A percentile compares a stretch with the other conserved stretches of the same genome.
phyloP scores from a whole-genome alignment of 2,888 invertebrate species.

The Disparrhopalites patrizii region DNA sequence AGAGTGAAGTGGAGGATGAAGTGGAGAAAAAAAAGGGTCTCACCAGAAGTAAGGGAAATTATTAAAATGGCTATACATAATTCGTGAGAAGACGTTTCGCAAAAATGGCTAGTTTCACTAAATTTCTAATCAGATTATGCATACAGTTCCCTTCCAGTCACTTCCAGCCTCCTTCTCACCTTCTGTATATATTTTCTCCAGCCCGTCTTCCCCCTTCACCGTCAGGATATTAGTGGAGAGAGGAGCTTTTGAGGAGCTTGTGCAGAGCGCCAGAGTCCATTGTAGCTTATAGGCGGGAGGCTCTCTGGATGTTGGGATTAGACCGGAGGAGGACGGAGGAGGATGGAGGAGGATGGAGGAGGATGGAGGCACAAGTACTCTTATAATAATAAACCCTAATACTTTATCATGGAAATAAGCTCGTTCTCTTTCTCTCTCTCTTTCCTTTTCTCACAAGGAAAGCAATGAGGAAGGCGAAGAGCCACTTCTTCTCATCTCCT shows the following conservation, averaged over 20 bases:
- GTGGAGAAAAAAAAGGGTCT: not conserved
- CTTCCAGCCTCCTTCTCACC: not conserved
- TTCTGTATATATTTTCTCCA: too few relatives aligned
- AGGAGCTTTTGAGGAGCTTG: too few relatives aligned
- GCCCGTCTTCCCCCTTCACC: too few relatives aligned
- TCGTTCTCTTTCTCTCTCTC: constrained; percentile 3
- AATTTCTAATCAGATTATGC: constrained; percentile 26
- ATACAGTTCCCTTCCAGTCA: constrained; percentile 4
- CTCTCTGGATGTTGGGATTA: not conserved
- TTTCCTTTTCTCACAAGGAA: not conserved
- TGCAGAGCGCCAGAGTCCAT: too few relatives aligned
- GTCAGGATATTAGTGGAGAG: too few relatives aligned
- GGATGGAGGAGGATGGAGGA: not conserved
- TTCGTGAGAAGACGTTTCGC: constrained; percentile 4
- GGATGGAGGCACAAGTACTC: not conserved
- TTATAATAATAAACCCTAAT: too few relatives aligned
- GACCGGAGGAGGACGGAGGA: not conserved
- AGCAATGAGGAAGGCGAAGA: too few relatives aligned
- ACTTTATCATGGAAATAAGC: constrained; percentile 8
- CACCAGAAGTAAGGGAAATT: constrained; percentile 2
- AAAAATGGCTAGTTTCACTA: constrained; percentile 17
- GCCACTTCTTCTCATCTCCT: not conserved
- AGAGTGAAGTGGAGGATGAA: not conserved
- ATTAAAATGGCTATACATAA: constrained; percentile 13
- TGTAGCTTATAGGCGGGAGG: too few relatives aligned